Evolutionary conservation across 2,888 invertebrate genomes (phyloP).

Genomic region (Hirtodrosophila trivittata): DNA sequence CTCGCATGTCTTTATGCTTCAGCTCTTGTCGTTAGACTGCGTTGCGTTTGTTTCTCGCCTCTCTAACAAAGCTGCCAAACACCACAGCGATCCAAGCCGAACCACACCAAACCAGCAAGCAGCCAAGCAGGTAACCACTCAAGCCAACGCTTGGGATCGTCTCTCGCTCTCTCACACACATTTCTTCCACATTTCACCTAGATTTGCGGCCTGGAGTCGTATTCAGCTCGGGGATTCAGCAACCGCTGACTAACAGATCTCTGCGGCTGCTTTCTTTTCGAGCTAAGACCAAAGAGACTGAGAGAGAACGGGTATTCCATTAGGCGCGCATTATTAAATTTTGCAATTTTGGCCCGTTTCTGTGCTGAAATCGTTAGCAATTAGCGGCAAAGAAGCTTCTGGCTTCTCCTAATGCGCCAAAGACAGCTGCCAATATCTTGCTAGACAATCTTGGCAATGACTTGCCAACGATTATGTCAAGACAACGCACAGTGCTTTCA

Average conservation of each 20-base stretch:
- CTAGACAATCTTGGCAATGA: constrained; percentile 13
- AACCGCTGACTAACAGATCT: constrained; percentile 15
- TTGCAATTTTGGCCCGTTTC: constrained; percentile 55
- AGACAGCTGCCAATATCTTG: constrained; percentile 36
- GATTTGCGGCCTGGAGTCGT: constrained; percentile 23
- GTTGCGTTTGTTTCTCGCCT: constrained; percentile 55
- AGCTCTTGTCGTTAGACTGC: constrained; percentile 75
- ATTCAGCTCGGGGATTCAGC: constrained; percentile 56
- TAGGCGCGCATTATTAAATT: constrained; percentile 65
- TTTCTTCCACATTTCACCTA: constrained; percentile 46
- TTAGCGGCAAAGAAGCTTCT: constrained; percentile 54
- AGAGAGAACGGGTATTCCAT: constrained; percentile 49
- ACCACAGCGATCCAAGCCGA: constrained; percentile 13
- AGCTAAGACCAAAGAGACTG: constrained; percentile 5
- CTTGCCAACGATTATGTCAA: constrained; percentile 48
- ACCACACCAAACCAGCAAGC: constrained; percentile 5
- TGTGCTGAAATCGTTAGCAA: constrained; percentile 51
- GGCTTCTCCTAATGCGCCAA: constrained; percentile 30
- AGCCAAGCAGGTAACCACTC: constrained; percentile 21
- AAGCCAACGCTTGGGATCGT: constrained; percentile 33
- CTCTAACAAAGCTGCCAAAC: constrained; percentile 47
- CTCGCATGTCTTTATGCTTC: constrained; percentile 75
- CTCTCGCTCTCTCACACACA: constrained; percentile 17
- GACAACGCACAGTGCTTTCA: constrained; percentile 1
- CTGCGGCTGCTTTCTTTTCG: constrained; percentile 41